Base-by-base conservation (phyloP, 2,888 invertebrate genomes). In the Ischnus inquisitorius region DNA sequence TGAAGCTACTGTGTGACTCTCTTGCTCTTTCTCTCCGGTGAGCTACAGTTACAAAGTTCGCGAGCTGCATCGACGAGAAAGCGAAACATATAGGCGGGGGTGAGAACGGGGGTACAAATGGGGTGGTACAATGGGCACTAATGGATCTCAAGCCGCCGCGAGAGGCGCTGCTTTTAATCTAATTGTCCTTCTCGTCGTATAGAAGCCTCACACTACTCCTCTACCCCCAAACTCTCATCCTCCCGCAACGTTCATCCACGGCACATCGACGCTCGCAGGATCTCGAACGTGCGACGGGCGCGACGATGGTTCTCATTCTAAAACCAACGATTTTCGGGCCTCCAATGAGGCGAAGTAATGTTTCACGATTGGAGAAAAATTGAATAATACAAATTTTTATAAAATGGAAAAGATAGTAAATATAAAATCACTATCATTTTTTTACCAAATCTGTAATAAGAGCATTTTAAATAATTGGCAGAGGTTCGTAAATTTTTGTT, bases 151-250 rank as follows among this genome's bases (percentile, higher is more conserved):
- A 93, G 93, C 93, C 90, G 92, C 92, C 92, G 92, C 92, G 91
- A 93, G 93, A 93, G 93, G 92, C 93, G 93, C 93, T 93, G 93
- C 93, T 93, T 93, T 93, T 93, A 93, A 93, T 93, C 93, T 93
- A 93, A 93, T 93, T 92, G 93, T 93, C 93, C 93, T 92, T 90
- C 91, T 84, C 81, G 65, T 79, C 84, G 84, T 84, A 82, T 79
- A 82, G 69, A 79, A 83, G 67, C 79, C 67, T 64, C 82, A 65
- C 65, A 67, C 68, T 75, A 68, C 65, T 76, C 69, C 48, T 34
- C 19, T 25, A 25, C n/a, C 43, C 41, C 79, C 75, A 83, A 78
- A 83, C 83, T 84, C 82, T 82, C 79, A 69, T 79, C 69, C 62
- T 46, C 54, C 69, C n/a, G n/a, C n/a, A n/a, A n/a, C n/a, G 51